Percentiles rank a stretch among this genome's conserved stretches.
phyloP scores from a whole-genome alignment of 2,113 vertebrate genomes.

The Bostrychus sinensis region DNA sequence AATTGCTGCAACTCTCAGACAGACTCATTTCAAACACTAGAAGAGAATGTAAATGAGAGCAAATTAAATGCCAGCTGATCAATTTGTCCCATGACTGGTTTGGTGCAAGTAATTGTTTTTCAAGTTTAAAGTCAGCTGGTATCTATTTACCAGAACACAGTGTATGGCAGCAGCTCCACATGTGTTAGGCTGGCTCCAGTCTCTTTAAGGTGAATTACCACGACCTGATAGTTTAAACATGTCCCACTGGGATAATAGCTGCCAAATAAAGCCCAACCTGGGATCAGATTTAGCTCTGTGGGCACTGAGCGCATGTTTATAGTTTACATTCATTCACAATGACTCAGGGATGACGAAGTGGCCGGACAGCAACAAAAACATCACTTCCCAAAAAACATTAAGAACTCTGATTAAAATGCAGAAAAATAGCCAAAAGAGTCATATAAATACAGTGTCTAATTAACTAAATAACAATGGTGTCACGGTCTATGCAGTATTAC shows the following conservation, averaged over 20 bases:
- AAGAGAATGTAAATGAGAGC: neutral
- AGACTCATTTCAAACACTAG: neutral
- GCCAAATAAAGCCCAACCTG: constrained; percentile 54
- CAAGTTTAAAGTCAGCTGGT: constrained; percentile 58
- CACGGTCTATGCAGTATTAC: too few species aligned
- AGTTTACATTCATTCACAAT: constrained; percentile 1
- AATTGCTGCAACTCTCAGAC: neutral
- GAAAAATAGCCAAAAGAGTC: too few species aligned
- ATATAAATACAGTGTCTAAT: too few species aligned
- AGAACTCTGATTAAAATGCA: neutral
- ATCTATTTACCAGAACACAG: constrained; percentile 62
- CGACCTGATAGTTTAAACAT: constrained; percentile 63
- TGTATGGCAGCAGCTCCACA: constrained; percentile 40
- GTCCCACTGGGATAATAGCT: constrained; percentile 48
- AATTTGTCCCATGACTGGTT: constrained; percentile 13
- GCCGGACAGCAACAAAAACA: neutral
- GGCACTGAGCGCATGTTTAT: neutral
- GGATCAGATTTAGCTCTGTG: constrained; percentile 27
- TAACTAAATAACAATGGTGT: too few species aligned
- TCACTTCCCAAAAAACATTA: neutral
- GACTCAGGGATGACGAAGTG: neutral
- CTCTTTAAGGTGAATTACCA: constrained; percentile 59
- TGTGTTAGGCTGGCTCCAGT: constrained; percentile 55
- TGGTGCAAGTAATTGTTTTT: constrained; percentile 61
- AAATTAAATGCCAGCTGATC: neutral